phyloP scores from a whole-genome alignment of 2,888 invertebrate genomes.

The Limnephilus lunatus region DNA sequence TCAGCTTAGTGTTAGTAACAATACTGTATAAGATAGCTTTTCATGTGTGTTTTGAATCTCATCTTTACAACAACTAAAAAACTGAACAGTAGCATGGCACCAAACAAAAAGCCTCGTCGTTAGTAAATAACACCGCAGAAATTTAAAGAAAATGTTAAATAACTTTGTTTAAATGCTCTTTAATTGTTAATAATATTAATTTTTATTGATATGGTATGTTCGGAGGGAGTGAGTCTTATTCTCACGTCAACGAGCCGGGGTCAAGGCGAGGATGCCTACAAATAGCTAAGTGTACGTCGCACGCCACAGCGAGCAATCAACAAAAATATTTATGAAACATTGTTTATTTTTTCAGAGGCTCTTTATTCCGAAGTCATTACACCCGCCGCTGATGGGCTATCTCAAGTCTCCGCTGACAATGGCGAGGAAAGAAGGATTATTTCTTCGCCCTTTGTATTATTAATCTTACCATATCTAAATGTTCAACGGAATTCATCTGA shows the following conservation, averaged over 20 bases:
- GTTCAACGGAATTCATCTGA: background rate
- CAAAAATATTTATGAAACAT: constrained; percentile 45
- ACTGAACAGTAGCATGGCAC: background rate
- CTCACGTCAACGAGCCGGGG: constrained; percentile 62
- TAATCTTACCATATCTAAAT: background rate
- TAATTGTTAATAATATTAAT: constrained; percentile 2
- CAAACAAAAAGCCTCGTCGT: background rate
- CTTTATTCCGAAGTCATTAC: constrained; percentile 20
- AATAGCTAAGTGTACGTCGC: constrained; percentile 60
- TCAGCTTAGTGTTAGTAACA: constrained; percentile 43
- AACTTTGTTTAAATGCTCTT: background rate
- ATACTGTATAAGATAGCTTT: constrained; percentile 42
- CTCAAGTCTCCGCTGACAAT: background rate
- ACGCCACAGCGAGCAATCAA: constrained; percentile 48
- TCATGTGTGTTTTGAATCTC: constrained; percentile 47
- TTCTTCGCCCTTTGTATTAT: background rate
- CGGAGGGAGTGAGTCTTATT: constrained; percentile 45
- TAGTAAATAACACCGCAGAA: background rate
- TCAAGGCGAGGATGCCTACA: constrained; percentile 61
- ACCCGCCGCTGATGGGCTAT: background rate
- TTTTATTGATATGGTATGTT: background rate
- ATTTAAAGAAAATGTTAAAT: background rate
- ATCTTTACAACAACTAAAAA: background rate
- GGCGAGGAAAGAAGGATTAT: background rate
- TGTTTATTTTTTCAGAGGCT: constrained; percentile 37